These are phyloP conservation scores for Acronicta leporina DNA, from an alignment of 2,888 invertebrate genomes.

Conservation along the genomic window DNA sequence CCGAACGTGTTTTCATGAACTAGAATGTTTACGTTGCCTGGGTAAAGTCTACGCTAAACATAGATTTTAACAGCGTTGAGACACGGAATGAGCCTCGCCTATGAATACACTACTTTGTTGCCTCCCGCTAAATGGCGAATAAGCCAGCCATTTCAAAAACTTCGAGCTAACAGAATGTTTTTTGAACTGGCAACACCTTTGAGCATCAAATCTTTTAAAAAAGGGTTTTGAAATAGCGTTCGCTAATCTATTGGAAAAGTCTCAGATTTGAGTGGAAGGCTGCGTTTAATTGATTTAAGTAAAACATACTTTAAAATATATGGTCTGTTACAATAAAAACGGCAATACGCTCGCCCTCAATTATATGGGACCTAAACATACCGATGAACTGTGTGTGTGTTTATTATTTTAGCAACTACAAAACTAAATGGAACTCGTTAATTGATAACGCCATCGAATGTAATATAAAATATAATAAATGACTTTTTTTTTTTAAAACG, in stretches of 20 bases:
- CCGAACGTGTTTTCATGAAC: conserved; percentile 30
- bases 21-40: conserved; percentile 39
- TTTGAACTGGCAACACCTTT: conserved; percentile 33
- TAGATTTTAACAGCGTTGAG: conserved; percentile 55
- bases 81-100: conserved; percentile 47
- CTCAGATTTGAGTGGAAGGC: not conserved
- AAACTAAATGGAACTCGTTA: too few relatives aligned
- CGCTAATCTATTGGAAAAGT: conserved; percentile 12
- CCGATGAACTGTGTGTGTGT: too few relatives aligned
- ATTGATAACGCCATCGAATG: too few relatives aligned
- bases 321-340: too few relatives aligned
- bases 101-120: conserved; percentile 43
- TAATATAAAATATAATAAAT: too few relatives aligned
- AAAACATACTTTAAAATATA: too few relatives aligned
- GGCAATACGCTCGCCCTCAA: too few relatives aligned
- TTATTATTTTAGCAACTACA: too few relatives aligned
- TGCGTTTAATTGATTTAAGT: not conserved
- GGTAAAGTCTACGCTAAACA: conserved; percentile 52
- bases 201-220: conserved; percentile 6
- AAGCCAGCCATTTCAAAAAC: conserved; percentile 20
- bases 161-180: conserved; percentile 7
- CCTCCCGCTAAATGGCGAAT: conserved; percentile 24
- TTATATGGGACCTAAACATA: too few relatives aligned
- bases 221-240: too few relatives aligned
- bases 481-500: too few relatives aligned